Conservation (phyloP, 2,797 vertebrate genomes). For the Megaceryle alcyon region DNA sequence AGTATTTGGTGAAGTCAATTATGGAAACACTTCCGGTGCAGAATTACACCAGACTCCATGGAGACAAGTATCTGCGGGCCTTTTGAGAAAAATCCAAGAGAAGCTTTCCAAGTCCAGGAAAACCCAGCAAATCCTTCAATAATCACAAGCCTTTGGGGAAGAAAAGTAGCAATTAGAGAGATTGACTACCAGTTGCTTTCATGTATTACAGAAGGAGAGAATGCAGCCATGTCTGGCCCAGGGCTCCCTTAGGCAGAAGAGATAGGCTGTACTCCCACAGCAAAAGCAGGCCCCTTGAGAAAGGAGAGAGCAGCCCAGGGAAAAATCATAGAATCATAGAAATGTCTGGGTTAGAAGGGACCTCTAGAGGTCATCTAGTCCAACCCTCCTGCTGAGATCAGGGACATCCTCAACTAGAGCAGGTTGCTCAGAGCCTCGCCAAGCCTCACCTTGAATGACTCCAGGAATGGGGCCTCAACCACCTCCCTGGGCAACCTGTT, state of each 20-base stretch:
- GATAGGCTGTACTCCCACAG: background rate
- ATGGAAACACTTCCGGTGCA: background rate
- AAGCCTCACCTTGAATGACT: too few relatives aligned
- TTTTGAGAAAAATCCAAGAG: background rate
- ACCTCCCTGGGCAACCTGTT: too few relatives aligned
- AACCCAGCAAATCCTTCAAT: background rate
- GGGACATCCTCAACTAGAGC: too few relatives aligned
- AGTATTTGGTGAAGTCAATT: accelerated
- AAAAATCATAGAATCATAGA: background rate
- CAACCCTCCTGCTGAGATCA: too few relatives aligned
- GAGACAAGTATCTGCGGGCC: background rate
- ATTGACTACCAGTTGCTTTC: background rate
- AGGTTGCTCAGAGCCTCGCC: too few relatives aligned
- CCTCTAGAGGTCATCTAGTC: too few relatives aligned
- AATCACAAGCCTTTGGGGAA: background rate
- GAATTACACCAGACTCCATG: background rate
- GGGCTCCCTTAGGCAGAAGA: background rate
- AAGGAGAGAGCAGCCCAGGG: background rate
- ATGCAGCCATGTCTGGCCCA: accelerated
- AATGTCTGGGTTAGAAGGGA: too few relatives aligned
- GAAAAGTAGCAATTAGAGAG: background rate
- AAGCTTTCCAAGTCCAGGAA: background rate
- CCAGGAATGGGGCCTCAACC: too few relatives aligned
- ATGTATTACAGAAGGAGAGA: background rate
- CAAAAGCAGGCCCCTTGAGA: background rate